Evolutionary conservation across 2,113 vertebrate genomes (phyloP).

Genomic region (Bungarus multicinctus): DNA sequence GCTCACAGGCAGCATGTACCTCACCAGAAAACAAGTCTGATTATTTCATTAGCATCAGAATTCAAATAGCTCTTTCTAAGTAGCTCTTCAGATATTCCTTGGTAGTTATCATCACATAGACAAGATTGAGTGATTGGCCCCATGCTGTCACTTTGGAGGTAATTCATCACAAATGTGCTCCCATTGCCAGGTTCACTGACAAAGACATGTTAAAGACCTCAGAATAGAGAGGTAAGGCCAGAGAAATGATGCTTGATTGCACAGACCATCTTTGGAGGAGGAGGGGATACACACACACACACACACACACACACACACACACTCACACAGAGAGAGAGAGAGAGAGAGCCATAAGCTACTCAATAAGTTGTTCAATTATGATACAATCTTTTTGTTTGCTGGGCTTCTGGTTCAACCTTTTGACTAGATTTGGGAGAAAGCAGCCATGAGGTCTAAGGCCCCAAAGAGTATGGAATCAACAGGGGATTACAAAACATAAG

Average conservation of each 20-base stretch:
- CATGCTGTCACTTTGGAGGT: constrained; percentile 18
- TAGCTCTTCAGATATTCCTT: background rate
- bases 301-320: too few species aligned
- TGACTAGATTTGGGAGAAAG: background rate
- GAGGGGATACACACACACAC: too few species aligned
- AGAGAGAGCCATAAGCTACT: background rate
- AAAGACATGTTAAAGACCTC: background rate
- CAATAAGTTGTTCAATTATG: rapidly evolving
- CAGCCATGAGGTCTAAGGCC: background rate
- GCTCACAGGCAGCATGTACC: background rate
- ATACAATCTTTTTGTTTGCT: rapidly evolving
- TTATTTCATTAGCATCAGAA: constrained; percentile 24
- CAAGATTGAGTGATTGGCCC: constrained; percentile 25
- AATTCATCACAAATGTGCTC: constrained; percentile 28
- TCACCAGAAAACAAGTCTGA: rapidly evolving
- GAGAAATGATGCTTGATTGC: background rate
- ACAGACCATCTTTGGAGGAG: background rate
- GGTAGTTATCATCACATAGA: background rate
- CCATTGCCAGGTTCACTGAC: constrained; percentile 29
- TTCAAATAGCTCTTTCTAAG: background rate
- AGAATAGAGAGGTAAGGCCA: background rate
- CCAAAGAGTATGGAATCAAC: background rate
- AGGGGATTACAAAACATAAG: background rate
- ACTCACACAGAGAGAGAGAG: too few species aligned
- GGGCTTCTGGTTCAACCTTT: background rate